Conservation (phyloP, 1,140 invertebrate genomes). For the Drosophila sechellia region DNA sequence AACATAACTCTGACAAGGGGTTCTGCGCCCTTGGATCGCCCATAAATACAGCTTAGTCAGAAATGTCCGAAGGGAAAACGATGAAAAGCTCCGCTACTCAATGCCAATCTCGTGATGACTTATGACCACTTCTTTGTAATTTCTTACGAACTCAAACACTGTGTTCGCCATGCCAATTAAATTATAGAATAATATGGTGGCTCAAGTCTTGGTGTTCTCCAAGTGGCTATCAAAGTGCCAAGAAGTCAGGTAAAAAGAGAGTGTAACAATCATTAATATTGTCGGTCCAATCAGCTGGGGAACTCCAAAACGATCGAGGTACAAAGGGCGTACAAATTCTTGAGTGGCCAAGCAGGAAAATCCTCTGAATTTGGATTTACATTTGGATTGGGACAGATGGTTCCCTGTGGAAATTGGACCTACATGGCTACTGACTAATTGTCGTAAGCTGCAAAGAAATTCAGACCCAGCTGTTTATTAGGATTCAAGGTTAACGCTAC, state of each 20-base stretch:
- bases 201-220: too few relatives aligned
- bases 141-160: too few relatives aligned
- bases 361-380: neutral
- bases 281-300: neutral
- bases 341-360: neutral
- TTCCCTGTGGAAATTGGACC: neutral
- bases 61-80: neutral
- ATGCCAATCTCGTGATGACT: neutral
- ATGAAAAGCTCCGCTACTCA: neutral
- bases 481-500: neutral
- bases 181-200: too few relatives aligned
- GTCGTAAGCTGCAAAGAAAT: neutral
- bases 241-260: neutral
- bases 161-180: too few relatives aligned
- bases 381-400: neutral
- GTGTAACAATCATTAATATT: neutral
- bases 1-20: constrained; percentile 8
- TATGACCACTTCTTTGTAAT: too few relatives aligned
- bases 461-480: constrained; percentile 17
- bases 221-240: too few relatives aligned
- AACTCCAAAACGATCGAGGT: neutral
- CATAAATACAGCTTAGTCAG: constrained; percentile 33
- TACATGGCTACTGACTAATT: neutral
- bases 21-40: neutral
- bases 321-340: neutral